Percentiles rank a stretch among this genome's conserved stretches.
Evolutionary conservation across 2,113 vertebrate genomes (phyloP).

Genomic region (Bombycilla garrulus): DNA sequence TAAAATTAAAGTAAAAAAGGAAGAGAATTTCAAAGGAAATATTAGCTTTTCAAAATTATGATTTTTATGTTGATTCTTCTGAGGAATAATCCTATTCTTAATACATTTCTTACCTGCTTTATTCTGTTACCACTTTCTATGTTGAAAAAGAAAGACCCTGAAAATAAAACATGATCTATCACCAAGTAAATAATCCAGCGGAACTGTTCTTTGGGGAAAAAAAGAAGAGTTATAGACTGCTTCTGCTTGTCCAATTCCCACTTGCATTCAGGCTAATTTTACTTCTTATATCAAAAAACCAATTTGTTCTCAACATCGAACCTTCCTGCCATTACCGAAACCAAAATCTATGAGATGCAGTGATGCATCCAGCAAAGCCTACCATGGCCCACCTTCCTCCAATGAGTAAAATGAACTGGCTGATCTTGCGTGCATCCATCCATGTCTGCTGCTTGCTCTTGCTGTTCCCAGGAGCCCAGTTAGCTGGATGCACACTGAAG

Average conservation of each 20-base stretch:
- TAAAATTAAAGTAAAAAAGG: not conserved
- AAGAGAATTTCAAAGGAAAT: not conserved
- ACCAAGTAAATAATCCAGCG: not conserved
- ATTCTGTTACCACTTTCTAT: not conserved
- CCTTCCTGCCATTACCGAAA: not conserved
- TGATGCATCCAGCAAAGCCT: not conserved
- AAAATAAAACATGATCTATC: not conserved
- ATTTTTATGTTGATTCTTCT: not conserved
- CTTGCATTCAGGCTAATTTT: not conserved
- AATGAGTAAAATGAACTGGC: not conserved
- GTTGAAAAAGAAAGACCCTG: not conserved
- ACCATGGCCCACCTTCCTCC: not conserved
- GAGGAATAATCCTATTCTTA: not conserved
- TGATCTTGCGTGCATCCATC: not conserved
- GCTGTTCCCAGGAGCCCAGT: not conserved
- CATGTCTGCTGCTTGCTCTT: not conserved
- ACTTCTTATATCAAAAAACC: not conserved
- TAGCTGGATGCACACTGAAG: not conserved
- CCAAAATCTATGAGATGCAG: not conserved
- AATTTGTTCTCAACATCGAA: not conserved
- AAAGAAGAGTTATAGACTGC: not conserved
- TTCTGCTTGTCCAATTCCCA: not conserved
- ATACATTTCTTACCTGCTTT: not conserved
- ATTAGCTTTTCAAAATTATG: not conserved
- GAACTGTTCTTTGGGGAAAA: not conserved